phyloP scores from a whole-genome alignment of 2,888 invertebrate genomes.

The Macrosoma leucophasiata region DNA sequence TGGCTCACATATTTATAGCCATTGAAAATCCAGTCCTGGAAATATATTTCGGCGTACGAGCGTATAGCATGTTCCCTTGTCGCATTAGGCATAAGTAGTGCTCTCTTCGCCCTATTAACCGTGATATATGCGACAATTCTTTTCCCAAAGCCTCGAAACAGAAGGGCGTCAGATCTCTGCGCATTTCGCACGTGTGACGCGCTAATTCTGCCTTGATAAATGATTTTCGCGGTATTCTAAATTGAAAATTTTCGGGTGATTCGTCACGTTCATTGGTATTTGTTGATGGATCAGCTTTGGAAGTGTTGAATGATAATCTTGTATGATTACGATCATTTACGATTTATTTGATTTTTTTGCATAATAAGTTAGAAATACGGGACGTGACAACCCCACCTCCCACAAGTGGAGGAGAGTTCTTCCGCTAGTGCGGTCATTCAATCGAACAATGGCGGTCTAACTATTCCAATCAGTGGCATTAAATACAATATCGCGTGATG shows the following conservation, averaged over 20 bases:
- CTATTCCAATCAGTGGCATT: too few species aligned
- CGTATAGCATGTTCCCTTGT: slow-evolving; percentile 69
- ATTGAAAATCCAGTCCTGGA: slow-evolving; percentile 61
- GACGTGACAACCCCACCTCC: too few species aligned
- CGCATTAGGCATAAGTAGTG: slow-evolving; percentile 75
- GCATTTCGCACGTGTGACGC: slow-evolving; percentile 46
- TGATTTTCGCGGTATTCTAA: slow-evolving; percentile 48
- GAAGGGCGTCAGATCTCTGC: slow-evolving; percentile 64
- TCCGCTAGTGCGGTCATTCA: too few species aligned
- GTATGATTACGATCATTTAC: slow-evolving; percentile 12
- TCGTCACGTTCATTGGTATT: slow-evolving; percentile 30
- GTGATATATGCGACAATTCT: slow-evolving; percentile 75
- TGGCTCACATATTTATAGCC: slow-evolving; percentile 60
- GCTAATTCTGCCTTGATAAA: slow-evolving; percentile 66
- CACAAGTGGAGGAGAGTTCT: too few species aligned
- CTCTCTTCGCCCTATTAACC: slow-evolving; percentile 73
- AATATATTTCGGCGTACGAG: slow-evolving; percentile 58
- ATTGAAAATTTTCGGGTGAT: slow-evolving; percentile 45
- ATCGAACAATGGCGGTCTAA: too few species aligned
- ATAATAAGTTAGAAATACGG: too few species aligned
- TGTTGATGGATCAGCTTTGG: slow-evolving; percentile 13
- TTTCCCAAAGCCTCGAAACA: slow-evolving; percentile 66
- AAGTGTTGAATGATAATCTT: slow-evolving; percentile 4
- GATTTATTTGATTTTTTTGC: slow-evolving; percentile 1
- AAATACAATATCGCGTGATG: too few species aligned